A percentile compares a stretch with the other conserved stretches of the same genome.
Conservation (phyloP, 2,797 vertebrate species). For the Chelonia mydas region DNA sequence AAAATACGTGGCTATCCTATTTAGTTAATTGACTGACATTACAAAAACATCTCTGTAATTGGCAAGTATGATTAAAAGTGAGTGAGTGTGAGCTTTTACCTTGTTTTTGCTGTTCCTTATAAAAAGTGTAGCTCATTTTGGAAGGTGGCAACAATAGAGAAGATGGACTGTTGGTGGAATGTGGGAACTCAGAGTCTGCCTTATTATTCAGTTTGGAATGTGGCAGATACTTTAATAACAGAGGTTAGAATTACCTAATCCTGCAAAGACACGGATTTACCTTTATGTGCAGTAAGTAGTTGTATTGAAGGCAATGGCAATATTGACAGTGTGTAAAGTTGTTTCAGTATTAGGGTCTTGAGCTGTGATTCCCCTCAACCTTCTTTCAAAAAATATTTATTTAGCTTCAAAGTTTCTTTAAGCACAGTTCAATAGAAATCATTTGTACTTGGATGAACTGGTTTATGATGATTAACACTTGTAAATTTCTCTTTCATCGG, state of each 20-base stretch:
- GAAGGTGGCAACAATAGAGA: accelerated
- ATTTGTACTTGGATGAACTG: constrained; percentile 1
- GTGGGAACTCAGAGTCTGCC: not conserved
- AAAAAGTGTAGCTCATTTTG: not conserved
- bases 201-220: not conserved
- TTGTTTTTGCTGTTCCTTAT: not conserved
- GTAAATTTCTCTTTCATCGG: not conserved
- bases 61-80: not conserved
- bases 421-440: constrained; percentile 49
- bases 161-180: accelerated
- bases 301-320: constrained; percentile 30
- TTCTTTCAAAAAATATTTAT: constrained; percentile 22
- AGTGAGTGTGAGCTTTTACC: not conserved
- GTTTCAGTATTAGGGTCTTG: constrained; percentile 26
- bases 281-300: not conserved
- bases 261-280: not conserved
- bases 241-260: not conserved
- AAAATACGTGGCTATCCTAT: not conserved
- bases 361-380: constrained; percentile 61
- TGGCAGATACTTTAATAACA: not conserved
- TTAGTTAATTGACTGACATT: not conserved
- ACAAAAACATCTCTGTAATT: not conserved
- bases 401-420: not conserved
- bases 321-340: constrained; percentile 6
- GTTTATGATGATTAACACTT: constrained; percentile 55